phyloP scores from a whole-genome alignment of 1,140 invertebrate species.

The Maniola jurtina region DNA sequence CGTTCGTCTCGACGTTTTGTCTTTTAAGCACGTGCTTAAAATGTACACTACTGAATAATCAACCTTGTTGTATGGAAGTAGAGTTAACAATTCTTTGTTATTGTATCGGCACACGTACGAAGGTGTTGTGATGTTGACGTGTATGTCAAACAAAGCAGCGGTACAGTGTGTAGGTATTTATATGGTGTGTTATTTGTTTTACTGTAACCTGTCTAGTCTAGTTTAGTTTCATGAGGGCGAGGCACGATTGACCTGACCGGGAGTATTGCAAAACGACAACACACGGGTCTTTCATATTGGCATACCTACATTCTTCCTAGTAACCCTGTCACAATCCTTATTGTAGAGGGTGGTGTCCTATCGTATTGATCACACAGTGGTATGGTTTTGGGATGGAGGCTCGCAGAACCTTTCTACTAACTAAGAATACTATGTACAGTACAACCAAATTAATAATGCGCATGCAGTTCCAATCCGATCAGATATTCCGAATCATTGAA shows the following conservation, averaged over 20 bases:
- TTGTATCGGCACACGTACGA: constrained; percentile 6
- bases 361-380: too few relatives aligned
- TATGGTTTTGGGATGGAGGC: too few relatives aligned
- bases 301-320: not conserved
- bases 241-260: constrained; percentile 64
- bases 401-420: too few relatives aligned
- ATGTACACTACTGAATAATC: not conserved
- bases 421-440: too few relatives aligned
- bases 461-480: too few relatives aligned
- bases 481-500: too few relatives aligned
- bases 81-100: constrained; percentile 5
- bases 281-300: constrained; percentile 25
- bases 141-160: constrained; percentile 25
- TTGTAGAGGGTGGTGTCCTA: too few relatives aligned
- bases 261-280: constrained; percentile 46
- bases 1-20: constrained; percentile 22
- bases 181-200: not conserved
- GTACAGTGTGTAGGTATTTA: not conserved
- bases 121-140: constrained; percentile 16
- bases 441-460: too few relatives aligned
- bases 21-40: constrained; percentile 21
- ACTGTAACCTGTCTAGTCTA: constrained; percentile 24
- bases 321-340: too few relatives aligned
- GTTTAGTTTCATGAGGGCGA: constrained; percentile 31
- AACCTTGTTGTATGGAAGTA: not conserved